A percentile compares a stretch with the other conserved stretches of the same genome.
Evolutionary conservation across 2,888 invertebrate genomes (phyloP).

Genomic region (Patella pellucida): DNA sequence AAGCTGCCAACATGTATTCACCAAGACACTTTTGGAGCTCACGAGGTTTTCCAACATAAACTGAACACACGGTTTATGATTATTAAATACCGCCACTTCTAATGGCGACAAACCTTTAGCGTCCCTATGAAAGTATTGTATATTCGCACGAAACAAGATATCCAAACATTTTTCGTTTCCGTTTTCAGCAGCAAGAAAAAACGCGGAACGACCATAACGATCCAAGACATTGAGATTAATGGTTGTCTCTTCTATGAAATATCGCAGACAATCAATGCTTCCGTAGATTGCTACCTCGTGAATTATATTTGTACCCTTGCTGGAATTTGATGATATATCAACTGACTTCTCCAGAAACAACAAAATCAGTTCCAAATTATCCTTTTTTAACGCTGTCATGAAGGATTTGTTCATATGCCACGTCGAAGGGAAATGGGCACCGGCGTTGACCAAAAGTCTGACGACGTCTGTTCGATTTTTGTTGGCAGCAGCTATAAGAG

Average conservation of each 20-base stretch:
- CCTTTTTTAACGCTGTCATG: conserved; percentile 15
- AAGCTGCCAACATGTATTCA: neutral
- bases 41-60: conserved; percentile 1
- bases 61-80: neutral
- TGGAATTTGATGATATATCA: conserved; percentile 7
- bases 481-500: conserved; percentile 14
- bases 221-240: conserved; percentile 9
- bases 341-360: conserved; percentile 11
- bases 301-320: conserved; percentile 15
- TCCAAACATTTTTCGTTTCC: conserved; percentile 17
- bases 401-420: conserved; percentile 20
- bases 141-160: conserved; percentile 10
- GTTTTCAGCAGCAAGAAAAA: conserved; percentile 19
- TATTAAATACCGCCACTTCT: neutral
- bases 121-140: conserved; percentile 6
- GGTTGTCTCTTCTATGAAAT: neutral
- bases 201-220: conserved; percentile 17
- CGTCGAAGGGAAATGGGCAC: conserved; percentile 8
- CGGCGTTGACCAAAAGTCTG: conserved; percentile 16
- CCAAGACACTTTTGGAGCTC: neutral
- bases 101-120: neutral
- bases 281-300: conserved; percentile 16
- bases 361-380: conserved; percentile 19
- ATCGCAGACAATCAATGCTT: neutral
- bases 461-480: conserved; percentile 16